Evolutionary conservation across 2,113 vertebrate genomes (phyloP).

Genomic region (Saiga tatarica): DNA sequence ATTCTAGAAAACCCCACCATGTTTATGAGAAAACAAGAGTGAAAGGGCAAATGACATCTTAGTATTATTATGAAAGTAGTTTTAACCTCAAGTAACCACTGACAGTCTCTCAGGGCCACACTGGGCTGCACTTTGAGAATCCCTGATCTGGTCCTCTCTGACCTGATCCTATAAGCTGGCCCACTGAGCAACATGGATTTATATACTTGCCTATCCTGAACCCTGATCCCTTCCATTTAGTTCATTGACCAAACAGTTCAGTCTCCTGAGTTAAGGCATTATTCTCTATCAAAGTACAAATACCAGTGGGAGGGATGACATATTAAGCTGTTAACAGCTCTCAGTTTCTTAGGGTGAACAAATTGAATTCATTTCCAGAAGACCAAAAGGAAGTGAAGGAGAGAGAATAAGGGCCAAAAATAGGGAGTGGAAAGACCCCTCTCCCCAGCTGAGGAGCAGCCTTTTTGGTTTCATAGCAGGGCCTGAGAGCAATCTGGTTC

Average conservation of each 20-base stretch:
- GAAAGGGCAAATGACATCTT: neutral
- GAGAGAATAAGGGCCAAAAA: neutral
- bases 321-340: neutral
- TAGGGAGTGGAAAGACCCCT: neutral
- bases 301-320: neutral
- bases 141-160: neutral
- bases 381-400: neutral
- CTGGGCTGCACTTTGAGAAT: neutral
- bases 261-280: neutral
- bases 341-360: neutral
- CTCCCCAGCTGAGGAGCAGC: neutral
- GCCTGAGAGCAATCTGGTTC: neutral
- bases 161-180: neutral
- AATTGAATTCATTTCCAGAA: neutral
- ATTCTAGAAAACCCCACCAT: neutral
- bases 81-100: neutral
- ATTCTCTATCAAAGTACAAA: neutral
- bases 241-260: neutral
- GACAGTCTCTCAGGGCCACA: neutral
- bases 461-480: neutral
- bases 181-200: accelerated
- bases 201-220: neutral
- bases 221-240: neutral
- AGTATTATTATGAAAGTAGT: neutral
- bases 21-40: neutral